Evolutionary conservation across 2,888 invertebrate species (phyloP), one percentile per base, ranked within the genome.

Genomic region (Caenorhabditis becei): DNA sequence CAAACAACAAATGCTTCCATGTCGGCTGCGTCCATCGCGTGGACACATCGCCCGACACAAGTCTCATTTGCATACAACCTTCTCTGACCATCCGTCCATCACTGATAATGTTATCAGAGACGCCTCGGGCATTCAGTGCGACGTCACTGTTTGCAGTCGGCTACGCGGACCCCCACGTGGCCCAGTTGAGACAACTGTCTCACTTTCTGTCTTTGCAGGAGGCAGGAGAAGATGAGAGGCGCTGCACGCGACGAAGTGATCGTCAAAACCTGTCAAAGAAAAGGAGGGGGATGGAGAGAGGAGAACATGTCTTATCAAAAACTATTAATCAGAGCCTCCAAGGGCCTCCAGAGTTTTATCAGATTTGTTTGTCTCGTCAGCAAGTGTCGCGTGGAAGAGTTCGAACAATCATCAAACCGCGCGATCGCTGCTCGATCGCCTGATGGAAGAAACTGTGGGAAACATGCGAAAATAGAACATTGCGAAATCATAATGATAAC

Each of bases 131-230:
- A 28, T 53, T 18, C 18, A 7, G 51, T n/a, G 20, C 56, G 65
- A 77, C 77, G 77, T 77, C 77, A 77, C 77, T 77, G 54, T 77
- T 77, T 77, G 77, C 70, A 77, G 77, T 77, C 51, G 63, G 49
- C 10, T 20, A 28, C n/a, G 54, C 41, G 2, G 70, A 37, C 35
- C 58, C 77, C 77, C 77, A 77, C 77, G 77, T 77, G 77, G 77
- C 70, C 56, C 63, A 74, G 66, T 75, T 66, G 54, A 75, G 59
- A 75, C 75, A 75, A 75, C 66, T 75, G 75, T 75, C 75, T 77
- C 61, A 67, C 32, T 65, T 20, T 65, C 44, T 67, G 16, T 53
- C 23, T 67, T 37, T 69, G 70, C 65, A 67, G 28, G 11, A 58
- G 23, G 37, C 24, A 49, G 2, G 26, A 59, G n/a, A 41, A 24